Conservation (phyloP, 2,888 invertebrate genomes). For the Steromphala cineraria region DNA sequence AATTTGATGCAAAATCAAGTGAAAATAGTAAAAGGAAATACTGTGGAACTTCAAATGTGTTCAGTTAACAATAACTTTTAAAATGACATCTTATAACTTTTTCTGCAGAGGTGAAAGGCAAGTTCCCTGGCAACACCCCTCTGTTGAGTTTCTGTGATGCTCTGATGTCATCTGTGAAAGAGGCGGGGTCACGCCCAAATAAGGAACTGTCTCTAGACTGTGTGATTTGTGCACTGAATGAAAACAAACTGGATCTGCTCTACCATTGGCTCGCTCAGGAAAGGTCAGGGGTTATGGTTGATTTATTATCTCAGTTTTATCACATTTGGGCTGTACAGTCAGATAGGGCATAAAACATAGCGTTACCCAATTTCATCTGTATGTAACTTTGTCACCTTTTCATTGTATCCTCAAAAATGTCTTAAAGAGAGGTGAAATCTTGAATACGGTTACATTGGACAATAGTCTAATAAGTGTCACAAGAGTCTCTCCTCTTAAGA, state of each 20-base stretch:
- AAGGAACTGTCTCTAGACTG: slow-evolving; percentile 70
- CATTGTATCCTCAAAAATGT: too few relatives aligned
- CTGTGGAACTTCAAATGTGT: neutral
- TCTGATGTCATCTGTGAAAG: slow-evolving; percentile 71
- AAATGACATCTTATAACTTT: neutral
- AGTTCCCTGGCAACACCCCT: slow-evolving; percentile 60
- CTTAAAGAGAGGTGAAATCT: too few relatives aligned
- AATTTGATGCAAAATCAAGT: neutral
- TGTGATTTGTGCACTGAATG: slow-evolving; percentile 67
- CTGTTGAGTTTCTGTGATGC: slow-evolving; percentile 73
- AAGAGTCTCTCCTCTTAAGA: too few relatives aligned
- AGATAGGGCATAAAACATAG: too few relatives aligned
- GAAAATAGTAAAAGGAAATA: too few relatives aligned
- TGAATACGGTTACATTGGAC: too few relatives aligned
- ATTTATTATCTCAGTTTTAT: too few relatives aligned
- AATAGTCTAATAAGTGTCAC: too few relatives aligned
- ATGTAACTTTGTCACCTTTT: too few relatives aligned
- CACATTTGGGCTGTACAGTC: too few relatives aligned
- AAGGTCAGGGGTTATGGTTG: slow-evolving; percentile 50
- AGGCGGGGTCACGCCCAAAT: slow-evolving; percentile 64
- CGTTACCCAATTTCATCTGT: too few relatives aligned
- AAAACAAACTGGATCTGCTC: slow-evolving; percentile 70
- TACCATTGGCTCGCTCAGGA: slow-evolving; percentile 74
- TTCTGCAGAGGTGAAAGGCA: slow-evolving; percentile 55
- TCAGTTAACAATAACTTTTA: neutral